A percentile compares a stretch with the other conserved stretches of the same genome.
Conservation (phyloP, 1,140 invertebrate species). For the Metopolophium dirhodum region DNA sequence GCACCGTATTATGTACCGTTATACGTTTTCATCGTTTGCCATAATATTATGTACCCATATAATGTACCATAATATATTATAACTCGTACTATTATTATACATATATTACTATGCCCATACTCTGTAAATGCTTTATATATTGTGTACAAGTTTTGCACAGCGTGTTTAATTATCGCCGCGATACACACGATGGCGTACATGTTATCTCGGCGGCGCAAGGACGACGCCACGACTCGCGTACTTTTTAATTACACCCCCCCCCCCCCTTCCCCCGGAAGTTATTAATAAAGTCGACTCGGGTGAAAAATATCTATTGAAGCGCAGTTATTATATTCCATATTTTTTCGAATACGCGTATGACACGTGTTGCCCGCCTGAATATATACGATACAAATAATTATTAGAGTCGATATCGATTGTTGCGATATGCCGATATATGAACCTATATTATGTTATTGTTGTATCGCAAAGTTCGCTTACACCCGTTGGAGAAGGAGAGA, state of each 20-base stretch:
- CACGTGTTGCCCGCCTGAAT: neutral
- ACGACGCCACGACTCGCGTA: neutral
- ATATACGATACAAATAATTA: neutral
- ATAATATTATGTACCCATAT: neutral
- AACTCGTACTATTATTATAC: neutral
- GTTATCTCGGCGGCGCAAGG: neutral
- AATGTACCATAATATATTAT: neutral
- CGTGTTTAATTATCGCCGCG: neutral
- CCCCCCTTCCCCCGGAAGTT: too few species aligned
- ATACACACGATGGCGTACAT: neutral
- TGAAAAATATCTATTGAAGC: neutral
- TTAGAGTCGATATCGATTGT: neutral
- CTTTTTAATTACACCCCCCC: neutral
- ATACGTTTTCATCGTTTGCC: neutral
- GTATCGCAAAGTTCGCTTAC: neutral
- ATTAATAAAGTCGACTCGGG: neutral
- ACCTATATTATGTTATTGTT: neutral
- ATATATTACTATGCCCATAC: neutral
- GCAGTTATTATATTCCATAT: neutral
- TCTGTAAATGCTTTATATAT: neutral
- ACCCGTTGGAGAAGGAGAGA: neutral
- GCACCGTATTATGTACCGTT: slow-evolving; percentile 22
- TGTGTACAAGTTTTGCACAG: slow-evolving; percentile 7
- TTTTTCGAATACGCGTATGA: neutral
- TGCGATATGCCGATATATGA: too few species aligned